A percentile compares a stretch with the other conserved stretches of the same genome.
Conservation (phyloP, 1,140 invertebrate genomes). For the Sitobion miscanthi region DNA sequence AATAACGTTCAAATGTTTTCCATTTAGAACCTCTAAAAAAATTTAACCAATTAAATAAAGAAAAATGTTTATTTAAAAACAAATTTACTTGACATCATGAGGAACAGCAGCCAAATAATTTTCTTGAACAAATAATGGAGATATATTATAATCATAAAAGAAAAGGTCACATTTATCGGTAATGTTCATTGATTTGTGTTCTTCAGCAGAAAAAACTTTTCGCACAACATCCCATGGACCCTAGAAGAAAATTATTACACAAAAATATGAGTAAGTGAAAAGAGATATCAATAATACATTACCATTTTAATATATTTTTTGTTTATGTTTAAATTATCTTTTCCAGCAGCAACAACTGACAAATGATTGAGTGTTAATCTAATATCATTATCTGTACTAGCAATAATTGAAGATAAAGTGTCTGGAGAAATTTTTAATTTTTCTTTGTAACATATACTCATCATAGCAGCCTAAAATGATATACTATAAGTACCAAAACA, state of each 20-base stretch:
- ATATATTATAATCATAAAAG: slow-evolving; percentile 96
- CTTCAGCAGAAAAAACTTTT: slow-evolving; percentile 85
- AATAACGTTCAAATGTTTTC: slow-evolving; percentile 73
- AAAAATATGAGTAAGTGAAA: background rate
- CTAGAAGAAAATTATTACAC: slow-evolving; percentile 62
- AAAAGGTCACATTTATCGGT: slow-evolving; percentile 91
- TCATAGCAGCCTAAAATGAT: slow-evolving; percentile 78
- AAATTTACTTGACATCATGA: slow-evolving; percentile 56
- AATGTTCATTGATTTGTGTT: slow-evolving; percentile 82
- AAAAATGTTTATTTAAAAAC: slow-evolving; percentile 61
- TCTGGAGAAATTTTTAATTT: slow-evolving; percentile 80
- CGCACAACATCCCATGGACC: slow-evolving; percentile 93
- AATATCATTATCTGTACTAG: slow-evolving; percentile 89
- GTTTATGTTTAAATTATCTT: slow-evolving; percentile 65
- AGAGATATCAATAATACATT: slow-evolving; percentile 54
- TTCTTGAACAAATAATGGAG: slow-evolving; percentile 96
- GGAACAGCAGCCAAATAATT: slow-evolving; percentile 87
- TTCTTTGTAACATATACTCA: slow-evolving; percentile 92
- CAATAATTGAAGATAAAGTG: slow-evolving; percentile 82
- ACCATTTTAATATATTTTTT: slow-evolving; percentile 86
- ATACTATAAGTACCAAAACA: slow-evolving; percentile 40
- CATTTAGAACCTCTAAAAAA: slow-evolving; percentile 65
- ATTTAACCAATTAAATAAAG: slow-evolving; percentile 44
- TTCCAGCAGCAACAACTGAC: slow-evolving; percentile 71
- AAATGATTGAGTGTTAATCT: slow-evolving; percentile 91